A percentile compares a stretch with the other conserved stretches of the same genome.
These are phyloP conservation scores for Conus canariensis DNA, from an alignment of 2,888 invertebrate species.

Conservation along the genomic window DNA sequence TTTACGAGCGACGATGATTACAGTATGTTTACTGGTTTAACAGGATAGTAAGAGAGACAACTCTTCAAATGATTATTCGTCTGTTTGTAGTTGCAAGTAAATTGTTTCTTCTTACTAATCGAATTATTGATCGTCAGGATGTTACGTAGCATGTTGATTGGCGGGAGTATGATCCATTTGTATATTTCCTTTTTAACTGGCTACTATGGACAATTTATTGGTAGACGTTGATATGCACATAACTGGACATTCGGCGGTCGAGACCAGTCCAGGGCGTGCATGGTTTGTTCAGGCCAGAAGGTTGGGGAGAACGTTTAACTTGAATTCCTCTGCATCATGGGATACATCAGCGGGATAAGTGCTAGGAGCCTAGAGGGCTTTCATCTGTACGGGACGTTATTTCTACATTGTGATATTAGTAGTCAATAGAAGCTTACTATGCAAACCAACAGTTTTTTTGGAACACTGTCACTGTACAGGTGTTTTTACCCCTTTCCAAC, in stretches of 20 bases:
- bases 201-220: not conserved
- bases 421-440: not conserved
- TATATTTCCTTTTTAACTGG: not conserved
- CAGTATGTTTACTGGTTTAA: not conserved
- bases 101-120: not conserved
- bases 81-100: not conserved
- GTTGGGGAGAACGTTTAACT: not conserved
- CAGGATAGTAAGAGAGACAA: too few relatives aligned
- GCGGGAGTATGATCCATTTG: not conserved
- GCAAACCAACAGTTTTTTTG: not conserved
- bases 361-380: not conserved
- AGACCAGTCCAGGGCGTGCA: not conserved
- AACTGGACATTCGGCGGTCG: too few relatives aligned
- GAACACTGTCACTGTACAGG: conserved; percentile 5
- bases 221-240: too few relatives aligned
- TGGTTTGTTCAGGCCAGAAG: not conserved
- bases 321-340: not conserved
- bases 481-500: not conserved
- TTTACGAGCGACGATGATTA: not conserved
- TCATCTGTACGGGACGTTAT: not conserved
- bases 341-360: not conserved
- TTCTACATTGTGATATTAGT: conserved; percentile 6
- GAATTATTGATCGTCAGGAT: not conserved
- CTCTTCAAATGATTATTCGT: not conserved
- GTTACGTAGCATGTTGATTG: not conserved